Base-by-base conservation (phyloP, 2,888 invertebrate genomes). In the Tetragnatha montana region DNA sequence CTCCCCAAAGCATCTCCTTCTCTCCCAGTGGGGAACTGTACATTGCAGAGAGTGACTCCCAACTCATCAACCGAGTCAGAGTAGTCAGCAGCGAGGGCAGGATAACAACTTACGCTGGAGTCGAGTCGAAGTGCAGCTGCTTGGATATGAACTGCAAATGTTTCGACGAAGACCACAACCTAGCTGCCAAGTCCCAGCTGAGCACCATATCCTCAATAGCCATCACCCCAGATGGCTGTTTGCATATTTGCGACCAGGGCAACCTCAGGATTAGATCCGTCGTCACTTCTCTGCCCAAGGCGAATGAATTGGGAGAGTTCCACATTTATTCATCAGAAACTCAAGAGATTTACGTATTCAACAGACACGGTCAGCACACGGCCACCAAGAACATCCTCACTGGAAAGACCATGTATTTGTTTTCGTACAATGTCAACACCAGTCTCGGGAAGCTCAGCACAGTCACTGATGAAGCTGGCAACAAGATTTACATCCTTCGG, bases 181-280 rank as follows among this genome's bases (percentile, higher is more conserved):
- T 94, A 22, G 94, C 94, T 17, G 93, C 93, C 14, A 93, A 93
- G 90, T 93, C 93, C n/a, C 92, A 93, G 91, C 92, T 94, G 88
- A 93, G 93, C 89, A 93, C 93, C 60, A 92, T 93, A 74, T 92
- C 92, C 0, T 97, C 98, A 14, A 95, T 99, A 74, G 96, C 98
- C 12, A 97, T 99, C 70, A 97, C 98, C 51, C 98, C 98, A 69
- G 98, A 98, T 93, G 98, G 98, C 19, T 96, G 98, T 87, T 95
- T 99, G 78, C 97, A 98, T 94, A 96, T 99, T 81, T 98, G 98
- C 71, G 99, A 99, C 94, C 97, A 98, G 95, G 95, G 94, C 70
- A 94, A 94, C 92, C 95, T 93, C n/a, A 68, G 92, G n/a, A 91
- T 92, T 71, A 81, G 92, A 70, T 93, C 75, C 92, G 96, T 94